Conservation (phyloP, 92 coral and sea anemone species). For the Diadumene lineata region DNA sequence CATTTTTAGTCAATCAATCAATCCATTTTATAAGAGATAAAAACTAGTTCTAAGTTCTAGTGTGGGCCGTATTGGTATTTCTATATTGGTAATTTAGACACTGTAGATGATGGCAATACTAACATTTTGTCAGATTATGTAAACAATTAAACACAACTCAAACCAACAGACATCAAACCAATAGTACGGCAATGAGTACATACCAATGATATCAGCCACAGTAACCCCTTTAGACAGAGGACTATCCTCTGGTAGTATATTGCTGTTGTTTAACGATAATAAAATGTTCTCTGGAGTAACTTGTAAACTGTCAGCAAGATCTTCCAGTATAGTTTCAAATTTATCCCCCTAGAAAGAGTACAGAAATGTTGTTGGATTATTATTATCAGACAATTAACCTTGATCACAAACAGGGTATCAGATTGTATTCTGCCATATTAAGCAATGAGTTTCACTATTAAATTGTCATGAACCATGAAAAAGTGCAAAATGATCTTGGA, state of each 20-base stretch:
- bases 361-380: background rate
- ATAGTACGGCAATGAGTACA: background rate
- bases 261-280: slow-evolving; percentile 61
- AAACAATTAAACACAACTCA: background rate
- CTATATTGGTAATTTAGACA: no score
- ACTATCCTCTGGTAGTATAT: slow-evolving; percentile 66
- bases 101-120: no score
- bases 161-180: background rate
- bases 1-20: background rate
- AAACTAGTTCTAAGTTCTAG: background rate
- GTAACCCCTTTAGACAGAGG: slow-evolving; percentile 71
- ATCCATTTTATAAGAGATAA: background rate
- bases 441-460: no score
- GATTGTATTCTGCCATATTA: no score
- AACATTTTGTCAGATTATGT: no score
- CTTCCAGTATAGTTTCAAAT: slow-evolving; percentile 64
- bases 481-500: no score
- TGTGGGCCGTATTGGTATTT: background rate
- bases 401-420: no score
- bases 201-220: slow-evolving; percentile 93
- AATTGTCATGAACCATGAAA: no score
- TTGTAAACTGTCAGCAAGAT: slow-evolving; percentile 67
- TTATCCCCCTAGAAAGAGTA: slow-evolving; percentile 62
- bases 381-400: background rate
- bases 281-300: slow-evolving; percentile 70